Evolutionary conservation across 2,113 vertebrate species (phyloP), one percentile per base, ranked within the genome.

Genomic region (Oryzias woworae): DNA sequence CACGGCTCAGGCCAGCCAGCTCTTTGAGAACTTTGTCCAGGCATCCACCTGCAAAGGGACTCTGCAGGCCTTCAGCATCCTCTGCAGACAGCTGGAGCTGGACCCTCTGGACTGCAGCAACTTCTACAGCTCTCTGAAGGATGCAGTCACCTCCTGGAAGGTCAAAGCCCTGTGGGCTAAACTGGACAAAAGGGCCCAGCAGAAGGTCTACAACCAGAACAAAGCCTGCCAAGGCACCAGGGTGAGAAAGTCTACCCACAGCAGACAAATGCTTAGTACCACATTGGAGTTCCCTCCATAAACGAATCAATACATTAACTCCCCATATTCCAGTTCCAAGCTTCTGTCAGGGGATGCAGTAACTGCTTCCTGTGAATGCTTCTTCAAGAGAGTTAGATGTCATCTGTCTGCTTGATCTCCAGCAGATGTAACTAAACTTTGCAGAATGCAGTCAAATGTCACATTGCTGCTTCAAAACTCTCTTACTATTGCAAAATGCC

Each of bases 121-220:
- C 83, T 98, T 99, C 84, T 98, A 96, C 86, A 83, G 80, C 61
- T 93, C 89, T 26, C 93, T 99, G 20, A 98, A 98, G 85, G 93
- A 90, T 0, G 94, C 94, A 2, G 84, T 98, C 83, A 95, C 90
- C 70, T 92, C 90, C 0, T 99, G 97, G 97, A 99, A 98, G 76
- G 96, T 96, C 89, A 96, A 96, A 83, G 94, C 94, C 58, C 91
- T 99, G 61, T 99, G 96, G 96, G 94, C 94, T 82, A 99, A 98
- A 78, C 86, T 99, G 82, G 97, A 99, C 84, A 98, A 99, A 66
- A 91, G 94, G 77, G 94, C 94, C 5, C 90, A 92, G 80, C 95
- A 98, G 69, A 98, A 97, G 78, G 96, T 95, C 36, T 99, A 98
- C 79, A 95, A 92, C 71, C 93, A 94, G 0, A 95, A 93, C 14